Evolutionary conservation across 2,113 vertebrate species (phyloP).

Genomic region (Loxodonta africana): DNA sequence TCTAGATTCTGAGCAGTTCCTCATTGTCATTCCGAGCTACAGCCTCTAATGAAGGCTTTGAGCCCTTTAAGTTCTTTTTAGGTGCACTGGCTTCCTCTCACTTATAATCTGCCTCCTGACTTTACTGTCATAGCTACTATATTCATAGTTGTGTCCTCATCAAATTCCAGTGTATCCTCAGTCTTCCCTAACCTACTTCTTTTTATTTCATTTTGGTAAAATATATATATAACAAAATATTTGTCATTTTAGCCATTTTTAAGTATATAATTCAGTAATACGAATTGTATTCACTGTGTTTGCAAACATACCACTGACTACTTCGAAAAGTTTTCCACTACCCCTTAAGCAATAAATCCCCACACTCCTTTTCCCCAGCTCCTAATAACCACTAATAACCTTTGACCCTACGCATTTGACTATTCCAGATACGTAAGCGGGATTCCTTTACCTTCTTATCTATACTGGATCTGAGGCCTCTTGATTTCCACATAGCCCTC

Average conservation of each 20-base stretch:
- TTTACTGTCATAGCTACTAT: background rate
- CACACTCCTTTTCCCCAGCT: no score
- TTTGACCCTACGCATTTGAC: no score
- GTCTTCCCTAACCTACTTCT: background rate
- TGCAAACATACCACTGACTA: no score
- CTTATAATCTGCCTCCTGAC: background rate
- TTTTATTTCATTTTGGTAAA: no score
- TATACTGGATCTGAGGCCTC: background rate
- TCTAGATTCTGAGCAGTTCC: background rate
- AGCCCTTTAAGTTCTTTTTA: background rate
- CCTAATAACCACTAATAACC: no score
- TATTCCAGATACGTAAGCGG: no score
- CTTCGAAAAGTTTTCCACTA: no score
- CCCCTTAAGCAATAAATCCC: no score
- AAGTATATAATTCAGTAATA: no score
- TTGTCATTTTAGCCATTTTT: no score
- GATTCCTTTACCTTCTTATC: background rate
- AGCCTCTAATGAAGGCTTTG: background rate
- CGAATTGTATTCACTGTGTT: no score
- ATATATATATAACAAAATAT: no score
- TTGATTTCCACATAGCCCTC: background rate
- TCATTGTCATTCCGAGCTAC: background rate
- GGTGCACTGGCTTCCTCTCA: background rate
- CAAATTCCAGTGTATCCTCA: background rate
- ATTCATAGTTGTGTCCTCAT: background rate